These are phyloP conservation scores for Lethenteron reissneri DNA, from an alignment of 2,113 vertebrate genomes.

Conservation along the genomic window DNA sequence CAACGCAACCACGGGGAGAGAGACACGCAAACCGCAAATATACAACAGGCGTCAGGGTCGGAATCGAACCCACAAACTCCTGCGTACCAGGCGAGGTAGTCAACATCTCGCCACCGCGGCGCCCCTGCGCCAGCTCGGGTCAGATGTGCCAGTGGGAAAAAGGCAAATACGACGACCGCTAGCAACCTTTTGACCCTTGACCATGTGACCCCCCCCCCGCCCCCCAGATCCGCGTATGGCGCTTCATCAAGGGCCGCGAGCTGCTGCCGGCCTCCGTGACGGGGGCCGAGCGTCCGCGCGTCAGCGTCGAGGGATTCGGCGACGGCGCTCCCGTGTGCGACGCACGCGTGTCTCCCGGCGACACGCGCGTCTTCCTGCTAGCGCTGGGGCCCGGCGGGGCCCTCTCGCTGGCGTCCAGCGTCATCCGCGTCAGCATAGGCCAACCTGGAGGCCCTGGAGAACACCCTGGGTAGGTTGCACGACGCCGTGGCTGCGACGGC, in stretches of 20 bases:
- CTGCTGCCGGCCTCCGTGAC: neutral
- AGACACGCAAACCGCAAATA: too few species aligned
- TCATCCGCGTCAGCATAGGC: neutral
- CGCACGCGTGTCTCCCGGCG: neutral
- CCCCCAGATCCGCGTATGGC: constrained; percentile 4
- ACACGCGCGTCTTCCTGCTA: neutral
- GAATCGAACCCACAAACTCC: too few species aligned
- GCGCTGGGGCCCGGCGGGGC: neutral
- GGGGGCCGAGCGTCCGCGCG: neutral
- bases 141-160: too few species aligned
- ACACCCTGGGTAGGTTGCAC: neutral
- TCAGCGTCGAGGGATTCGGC: neutral
- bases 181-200: too few species aligned
- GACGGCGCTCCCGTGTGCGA: neutral
- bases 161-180: too few species aligned
- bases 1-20: too few species aligned
- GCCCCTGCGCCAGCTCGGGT: too few species aligned
- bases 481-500: too few species aligned
- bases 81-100: too few species aligned
- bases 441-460: constrained; percentile 2
- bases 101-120: too few species aligned
- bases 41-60: too few species aligned
- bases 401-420: neutral
- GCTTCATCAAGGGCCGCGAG: constrained; percentile 1
- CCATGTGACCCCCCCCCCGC: neutral